phyloP scores from a whole-genome alignment of 2,113 vertebrate genomes.

The Raja brachyura region DNA sequence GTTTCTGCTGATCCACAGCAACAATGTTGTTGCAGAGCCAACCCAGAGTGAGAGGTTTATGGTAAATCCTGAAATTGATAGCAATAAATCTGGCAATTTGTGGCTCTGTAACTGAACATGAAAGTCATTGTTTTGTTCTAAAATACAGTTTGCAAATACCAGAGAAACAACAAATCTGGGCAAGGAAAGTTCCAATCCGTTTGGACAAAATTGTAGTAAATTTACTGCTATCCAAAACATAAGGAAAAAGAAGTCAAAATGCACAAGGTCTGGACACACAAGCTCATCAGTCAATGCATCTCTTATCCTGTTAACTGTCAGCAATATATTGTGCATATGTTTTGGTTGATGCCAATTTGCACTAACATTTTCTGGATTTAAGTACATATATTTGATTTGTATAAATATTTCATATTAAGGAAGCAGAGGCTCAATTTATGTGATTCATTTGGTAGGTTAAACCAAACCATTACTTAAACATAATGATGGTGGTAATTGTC shows the following conservation, averaged over 20 bases:
- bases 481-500: background rate
- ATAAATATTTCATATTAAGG: background rate
- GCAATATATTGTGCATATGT: background rate
- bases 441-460: background rate
- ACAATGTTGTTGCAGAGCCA: background rate
- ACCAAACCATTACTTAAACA: background rate
- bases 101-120: background rate
- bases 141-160: background rate
- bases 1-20: too few relatives aligned
- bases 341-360: background rate
- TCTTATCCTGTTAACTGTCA: background rate
- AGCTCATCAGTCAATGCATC: too few relatives aligned
- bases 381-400: background rate
- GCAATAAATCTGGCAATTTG: background rate
- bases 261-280: background rate
- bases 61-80: background rate
- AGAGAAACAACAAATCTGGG: background rate
- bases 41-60: background rate
- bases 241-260: background rate
- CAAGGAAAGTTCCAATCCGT: background rate
- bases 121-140: background rate
- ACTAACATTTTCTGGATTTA: slow-evolving; percentile 10
- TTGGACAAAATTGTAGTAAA: background rate
- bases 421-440: background rate
- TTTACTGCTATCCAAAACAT: too few relatives aligned